Evolutionary conservation across 2,888 invertebrate genomes (phyloP), one percentile per base, ranked within the genome.

Genomic region (Andrena dorsata): DNA sequence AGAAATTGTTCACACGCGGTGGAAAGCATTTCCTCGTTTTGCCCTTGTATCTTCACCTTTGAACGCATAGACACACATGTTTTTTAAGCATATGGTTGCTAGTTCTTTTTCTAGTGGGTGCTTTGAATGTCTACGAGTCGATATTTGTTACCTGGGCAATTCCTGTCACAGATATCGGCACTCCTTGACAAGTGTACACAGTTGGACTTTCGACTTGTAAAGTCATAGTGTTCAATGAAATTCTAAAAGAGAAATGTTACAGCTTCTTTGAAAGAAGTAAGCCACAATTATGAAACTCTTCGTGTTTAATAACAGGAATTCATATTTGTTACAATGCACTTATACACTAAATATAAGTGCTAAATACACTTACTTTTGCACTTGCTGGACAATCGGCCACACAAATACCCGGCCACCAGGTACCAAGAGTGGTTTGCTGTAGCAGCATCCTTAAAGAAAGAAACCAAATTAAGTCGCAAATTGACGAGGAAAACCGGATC

Each of bases 401-500:
- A 99, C 99, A 94, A 99, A 99, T 30, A 98, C 98, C 72, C 99
- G 95, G 10, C 99, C 99, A 83, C 99, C 99, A 56, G 99, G 98
- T 72, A 99, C 98, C 87, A 99, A 95, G 72, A 98, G 95, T 56
- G 99, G 99, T 94, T 98, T 98, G 90, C 97, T 96, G 94, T 98
- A 98, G 94, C 98, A 99, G 94, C 98, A 99, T 96, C 99, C 99
- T 99, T 93, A 51, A 94, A 90, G 70, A 81, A 82, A 79, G 70
- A 64, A 35, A 75, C 4, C 32, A 30, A 56, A 23, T 76, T 71
- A 65, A 35, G 65, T 51, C 6, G 49, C 16, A 56, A 69, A 72
- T 28, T 10, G 26, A 61, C 35, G 10, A 16, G n/a, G 10, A 65
- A 56, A 65, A 69, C 51, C 23, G 53, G 2, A 26, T 23, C n/a